Conservation (phyloP, 2,797 vertebrate genomes). For the Lycodopsis pacificus region DNA sequence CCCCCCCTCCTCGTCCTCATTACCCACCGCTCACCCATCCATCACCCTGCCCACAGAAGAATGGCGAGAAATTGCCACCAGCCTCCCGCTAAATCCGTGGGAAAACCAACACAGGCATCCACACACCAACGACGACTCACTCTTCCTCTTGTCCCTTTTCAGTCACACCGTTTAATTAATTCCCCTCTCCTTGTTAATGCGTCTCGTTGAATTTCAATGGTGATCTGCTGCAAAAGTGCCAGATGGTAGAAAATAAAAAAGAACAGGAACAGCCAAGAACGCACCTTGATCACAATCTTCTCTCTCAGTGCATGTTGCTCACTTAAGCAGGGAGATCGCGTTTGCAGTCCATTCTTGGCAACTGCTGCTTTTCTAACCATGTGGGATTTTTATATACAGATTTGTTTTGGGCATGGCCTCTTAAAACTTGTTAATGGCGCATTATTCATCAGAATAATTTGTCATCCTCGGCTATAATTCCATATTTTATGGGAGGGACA, state of each 20-base stretch:
- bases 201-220: conserved; percentile 28
- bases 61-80: conserved; percentile 58
- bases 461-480: conserved; percentile 2
- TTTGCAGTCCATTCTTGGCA: conserved; percentile 4
- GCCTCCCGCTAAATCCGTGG: conserved; percentile 33
- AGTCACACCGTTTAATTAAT: conserved; percentile 24
- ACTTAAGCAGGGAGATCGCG: background rate
- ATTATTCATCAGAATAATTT: background rate
- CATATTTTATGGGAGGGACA: background rate
- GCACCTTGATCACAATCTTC: conserved; percentile 16
- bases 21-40: conserved; percentile 27
- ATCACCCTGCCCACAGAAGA: conserved; percentile 39
- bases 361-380: background rate
- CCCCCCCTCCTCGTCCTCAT: too few species aligned
- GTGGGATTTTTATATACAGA: conserved; percentile 4
- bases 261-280: conserved; percentile 14
- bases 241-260: conserved; percentile 31
- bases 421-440: conserved; percentile 4
- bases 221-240: conserved; percentile 17
- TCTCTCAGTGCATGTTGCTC: conserved; percentile 25
- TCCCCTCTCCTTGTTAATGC: conserved; percentile 22
- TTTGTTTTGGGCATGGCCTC: conserved; percentile 21
- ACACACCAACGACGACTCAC: background rate
- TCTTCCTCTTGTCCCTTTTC: conserved; percentile 7
- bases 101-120: conserved; percentile 20